Evolutionary conservation across 2,797 vertebrate species (phyloP).

Genomic region (Melanotaenia boesemani): DNA sequence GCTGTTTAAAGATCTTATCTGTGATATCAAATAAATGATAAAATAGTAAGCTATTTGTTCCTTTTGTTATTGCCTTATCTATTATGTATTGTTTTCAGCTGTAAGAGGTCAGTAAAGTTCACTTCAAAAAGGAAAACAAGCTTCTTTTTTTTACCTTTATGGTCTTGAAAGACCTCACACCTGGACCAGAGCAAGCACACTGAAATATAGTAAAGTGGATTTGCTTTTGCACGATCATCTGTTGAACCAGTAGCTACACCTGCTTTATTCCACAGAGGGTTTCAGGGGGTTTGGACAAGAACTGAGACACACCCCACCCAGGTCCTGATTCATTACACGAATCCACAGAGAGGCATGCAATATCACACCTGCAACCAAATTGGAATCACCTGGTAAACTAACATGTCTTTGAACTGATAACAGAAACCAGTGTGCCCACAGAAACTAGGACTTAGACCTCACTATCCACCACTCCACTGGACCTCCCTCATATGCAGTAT

Average conservation of each 20-base stretch:
- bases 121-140: background rate
- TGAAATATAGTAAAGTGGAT: background rate
- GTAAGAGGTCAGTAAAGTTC: background rate
- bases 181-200: background rate
- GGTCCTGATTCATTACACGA: no score
- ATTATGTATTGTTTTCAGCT: background rate
- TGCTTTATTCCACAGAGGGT: background rate
- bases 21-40: background rate
- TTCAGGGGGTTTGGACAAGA: background rate
- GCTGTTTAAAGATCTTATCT: slow-evolving; percentile 7
- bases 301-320: background rate
- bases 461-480: background rate
- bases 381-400: background rate
- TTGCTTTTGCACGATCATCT: background rate
- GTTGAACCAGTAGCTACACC: background rate
- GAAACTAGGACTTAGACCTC: background rate
- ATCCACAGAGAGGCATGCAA: background rate
- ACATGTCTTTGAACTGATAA: background rate
- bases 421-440: background rate
- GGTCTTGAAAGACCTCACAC: background rate
- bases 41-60: background rate
- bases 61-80: background rate
- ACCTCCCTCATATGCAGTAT: no score
- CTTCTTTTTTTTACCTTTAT: background rate
- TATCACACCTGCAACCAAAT: background rate